Evolutionary conservation across 2,113 vertebrate genomes (phyloP).

Genomic region (Capreolus pygargus): DNA sequence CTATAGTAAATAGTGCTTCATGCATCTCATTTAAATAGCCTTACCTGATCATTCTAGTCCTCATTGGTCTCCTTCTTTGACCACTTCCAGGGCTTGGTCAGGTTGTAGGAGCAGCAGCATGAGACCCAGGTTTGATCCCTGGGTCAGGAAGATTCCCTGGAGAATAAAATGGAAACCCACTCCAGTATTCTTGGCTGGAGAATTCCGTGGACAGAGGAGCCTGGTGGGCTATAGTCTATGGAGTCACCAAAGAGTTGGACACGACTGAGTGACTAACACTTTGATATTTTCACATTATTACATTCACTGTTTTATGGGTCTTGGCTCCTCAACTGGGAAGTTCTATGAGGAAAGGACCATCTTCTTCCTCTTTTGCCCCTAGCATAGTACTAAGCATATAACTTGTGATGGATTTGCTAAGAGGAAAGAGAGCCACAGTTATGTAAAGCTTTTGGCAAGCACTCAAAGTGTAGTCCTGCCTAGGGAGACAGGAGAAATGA

Average conservation of each 20-base stretch:
- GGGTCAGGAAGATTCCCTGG: not conserved
- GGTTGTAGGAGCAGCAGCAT: not conserved
- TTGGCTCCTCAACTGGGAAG: not conserved
- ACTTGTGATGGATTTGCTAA: not conserved
- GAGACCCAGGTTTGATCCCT: not conserved
- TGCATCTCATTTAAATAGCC: not conserved
- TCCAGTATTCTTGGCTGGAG: not conserved
- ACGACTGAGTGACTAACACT: not conserved
- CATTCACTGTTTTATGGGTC: not conserved
- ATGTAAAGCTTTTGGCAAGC: not conserved
- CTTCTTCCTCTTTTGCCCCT: not conserved
- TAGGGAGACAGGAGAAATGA: not conserved
- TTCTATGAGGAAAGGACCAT: not conserved
- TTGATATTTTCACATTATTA: not conserved
- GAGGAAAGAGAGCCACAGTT: not conserved
- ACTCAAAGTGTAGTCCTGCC: not conserved
- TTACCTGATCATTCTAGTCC: not conserved
- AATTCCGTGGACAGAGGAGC: not conserved
- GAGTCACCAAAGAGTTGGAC: not conserved
- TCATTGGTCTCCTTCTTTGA: not conserved
- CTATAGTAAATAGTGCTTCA: not conserved
- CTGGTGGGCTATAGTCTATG: not conserved
- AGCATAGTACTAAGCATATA: not conserved
- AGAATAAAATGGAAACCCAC: not conserved
- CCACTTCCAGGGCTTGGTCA: not conserved